Evolutionary conservation across 2,888 invertebrate species (phyloP), one percentile per base, ranked within the genome.

Genomic region (Nomada goodeniana): DNA sequence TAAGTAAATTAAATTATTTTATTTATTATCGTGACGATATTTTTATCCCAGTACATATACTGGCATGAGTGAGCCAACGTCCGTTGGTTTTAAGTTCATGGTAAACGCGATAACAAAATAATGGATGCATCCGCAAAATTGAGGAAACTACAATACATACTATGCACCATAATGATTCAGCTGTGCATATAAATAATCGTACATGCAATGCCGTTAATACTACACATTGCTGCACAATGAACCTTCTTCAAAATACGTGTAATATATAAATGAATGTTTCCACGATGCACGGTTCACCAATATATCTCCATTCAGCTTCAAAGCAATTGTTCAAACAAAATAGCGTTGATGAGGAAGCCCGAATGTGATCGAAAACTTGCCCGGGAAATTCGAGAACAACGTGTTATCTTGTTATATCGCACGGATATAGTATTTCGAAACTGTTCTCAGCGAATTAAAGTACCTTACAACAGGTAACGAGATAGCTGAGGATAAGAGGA

Each of bases 381-480:
- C 23, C 9, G 4, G 36, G 57, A 77, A 50, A 77, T 57, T 29
- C 53, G 47, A 50, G 2, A 47, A 23, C 36, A 52, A 68, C 18
- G n/a, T 15, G 13, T 80, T 55, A 73, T 67, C 64, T 42, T 69
- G 55, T 76, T 61, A 59, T 55, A 80, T 80, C 82, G 60, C 82
- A 80, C 76, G 80, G 52, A 69, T 80, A 82, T 82, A 76, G 52
- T 73, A 60, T 82, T 82, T 76, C 82, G 76, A 80, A 55, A 63
- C 52, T 75, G 70, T 77, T 82, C 76, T 64, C 72, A 64, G 55
- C 55, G 53, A 81, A 71, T 78, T 78, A 75, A 80, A 75, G 67
- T 61, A 57, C 76, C 73, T 80, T 78, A 76, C 67, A 75, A 53
- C 72, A 73, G 60, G 68, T 85, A 79, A 72, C 75, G 69, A 85